Base-by-base conservation (phyloP, 1,140 invertebrate genomes). In the Drosophila sechellia region DNA sequence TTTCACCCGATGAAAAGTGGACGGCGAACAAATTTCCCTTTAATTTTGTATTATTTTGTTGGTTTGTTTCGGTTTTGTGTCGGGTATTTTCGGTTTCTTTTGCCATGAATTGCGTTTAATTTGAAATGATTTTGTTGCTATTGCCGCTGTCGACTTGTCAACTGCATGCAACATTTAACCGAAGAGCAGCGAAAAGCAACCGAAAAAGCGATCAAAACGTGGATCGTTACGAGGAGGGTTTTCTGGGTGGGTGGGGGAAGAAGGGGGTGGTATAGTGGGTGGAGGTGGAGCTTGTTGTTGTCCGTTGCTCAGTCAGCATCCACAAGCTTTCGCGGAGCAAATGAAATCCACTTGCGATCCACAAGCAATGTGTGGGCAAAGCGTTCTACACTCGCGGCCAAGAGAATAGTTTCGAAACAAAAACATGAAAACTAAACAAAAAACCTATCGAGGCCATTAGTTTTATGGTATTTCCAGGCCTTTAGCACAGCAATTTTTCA, bases 151-250 rank as follows among this genome's bases (percentile, higher is more conserved):
- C 77, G 63, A 55, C 66, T 80, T 85, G 81, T 86, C 81, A 85
- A 85, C 81, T 81, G 77, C 81, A 84, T 85, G 81, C 81, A 86
- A 86, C 81, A 86, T 81, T 81, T 86, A 77, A 72, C 43, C 55
- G 40, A 69, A 79, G 75, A 42, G 11, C 68, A 54, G 63, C 52
- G 34, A 59, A 50, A 68, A 74, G 53, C 63, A 55, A 52, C 40
- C 54, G 15, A 48, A 65, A 66, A 75, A 52, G 72, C 54, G 56
- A 81, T 81, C 66, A 50, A 81, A 71, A 80, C 59, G 74, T 12
- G 74, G 56, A 64, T 46, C 55, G 53, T 27, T 58, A 31, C 31
- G 55, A 25, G 27, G 15, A 27, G 25, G 39, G 40, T 42, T 12
- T 15, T 56, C 37, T 53, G 27, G 42, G 59, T 43, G 39, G 50